Evolutionary conservation across 2,888 invertebrate genomes (phyloP), one percentile per base, ranked within the genome.

Genomic region (Andricus curvator): DNA sequence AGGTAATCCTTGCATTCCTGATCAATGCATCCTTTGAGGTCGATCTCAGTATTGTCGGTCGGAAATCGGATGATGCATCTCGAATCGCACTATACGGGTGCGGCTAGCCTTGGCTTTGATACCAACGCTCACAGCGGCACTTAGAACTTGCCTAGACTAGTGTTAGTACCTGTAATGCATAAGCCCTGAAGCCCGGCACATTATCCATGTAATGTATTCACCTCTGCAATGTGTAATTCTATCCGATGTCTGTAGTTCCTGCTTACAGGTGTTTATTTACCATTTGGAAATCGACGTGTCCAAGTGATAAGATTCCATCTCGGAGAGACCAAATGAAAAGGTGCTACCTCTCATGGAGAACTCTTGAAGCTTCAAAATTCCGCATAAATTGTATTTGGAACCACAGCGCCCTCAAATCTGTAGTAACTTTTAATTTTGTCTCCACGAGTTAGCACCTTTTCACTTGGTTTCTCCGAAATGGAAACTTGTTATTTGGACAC

Each of bases 31-130:
- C 67, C 67, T 68, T 68, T 68, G 68, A 68, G 68, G 68, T 25
- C 25, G 48, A 68, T 48, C 22, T 68, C 22, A 4, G 25, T 25
- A 68, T 68, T 68, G 68, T 25, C 68, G 44, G 25, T 68, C 25
- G 68, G 22, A 25, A 68, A 68, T 68, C 68, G 25, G 44, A 68
- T 68, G 68, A 48, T 68, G 41, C 68, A 68, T 25, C 25, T 68
- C 8, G 22, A 68, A 68, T 68, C 22, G 25, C 4, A 25, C 44
- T 48, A 68, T 68, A 68, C 8, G 44, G 68, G 22, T 13, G 68
- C 68, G 68, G 44, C 48, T 68, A 68, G 48, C 68, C 68, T 44
- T 68, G 68, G 68, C 68, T 68, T 68, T 68, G 68, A 68, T 68
- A 68, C 15, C 22, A 68, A 68, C 25, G 25, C 68, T 48, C 48